A percentile compares a stretch with the other conserved stretches of the same genome.
Conservation (phyloP, 2,888 invertebrate genomes). For the Epinotia nisella region DNA sequence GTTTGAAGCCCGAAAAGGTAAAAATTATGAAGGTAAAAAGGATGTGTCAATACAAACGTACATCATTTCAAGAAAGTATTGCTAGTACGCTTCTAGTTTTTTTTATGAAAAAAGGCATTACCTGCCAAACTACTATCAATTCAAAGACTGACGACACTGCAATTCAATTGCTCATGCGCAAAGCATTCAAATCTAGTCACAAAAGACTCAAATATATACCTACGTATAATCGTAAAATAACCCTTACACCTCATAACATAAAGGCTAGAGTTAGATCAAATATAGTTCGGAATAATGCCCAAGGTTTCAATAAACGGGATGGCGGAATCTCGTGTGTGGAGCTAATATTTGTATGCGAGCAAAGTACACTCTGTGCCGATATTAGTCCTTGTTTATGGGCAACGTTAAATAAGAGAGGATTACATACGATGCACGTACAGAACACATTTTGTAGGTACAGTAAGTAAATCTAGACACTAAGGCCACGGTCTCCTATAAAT, state of each 20-base stretch:
- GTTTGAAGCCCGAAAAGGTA: too few species aligned
- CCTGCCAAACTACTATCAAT: background rate
- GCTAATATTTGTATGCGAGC: conserved; percentile 33
- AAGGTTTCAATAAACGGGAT: conserved; percentile 27
- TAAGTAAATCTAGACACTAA: background rate
- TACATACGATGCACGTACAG: conserved; percentile 7
- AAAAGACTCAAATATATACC: background rate
- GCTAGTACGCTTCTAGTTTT: background rate
- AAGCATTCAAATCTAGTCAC: conserved; percentile 10
- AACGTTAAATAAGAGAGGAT: conserved; percentile 6
- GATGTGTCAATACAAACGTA: too few species aligned
- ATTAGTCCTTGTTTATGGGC: conserved; percentile 18
- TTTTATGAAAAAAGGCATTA: background rate
- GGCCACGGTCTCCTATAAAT: too few species aligned
- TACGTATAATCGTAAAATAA: background rate
- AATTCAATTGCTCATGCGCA: conserved; percentile 2
- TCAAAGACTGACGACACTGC: background rate
- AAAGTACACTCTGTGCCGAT: conserved; percentile 16
- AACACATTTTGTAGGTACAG: background rate
- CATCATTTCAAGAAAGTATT: too few species aligned
- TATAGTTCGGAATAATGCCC: conserved; percentile 9
- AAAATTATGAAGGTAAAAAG: too few species aligned
- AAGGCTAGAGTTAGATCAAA: background rate
- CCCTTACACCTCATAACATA: background rate
- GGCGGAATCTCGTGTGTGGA: conserved; percentile 15